Evolutionary conservation across 2,888 invertebrate species (phyloP).

Genomic region (Alcis repandata): DNA sequence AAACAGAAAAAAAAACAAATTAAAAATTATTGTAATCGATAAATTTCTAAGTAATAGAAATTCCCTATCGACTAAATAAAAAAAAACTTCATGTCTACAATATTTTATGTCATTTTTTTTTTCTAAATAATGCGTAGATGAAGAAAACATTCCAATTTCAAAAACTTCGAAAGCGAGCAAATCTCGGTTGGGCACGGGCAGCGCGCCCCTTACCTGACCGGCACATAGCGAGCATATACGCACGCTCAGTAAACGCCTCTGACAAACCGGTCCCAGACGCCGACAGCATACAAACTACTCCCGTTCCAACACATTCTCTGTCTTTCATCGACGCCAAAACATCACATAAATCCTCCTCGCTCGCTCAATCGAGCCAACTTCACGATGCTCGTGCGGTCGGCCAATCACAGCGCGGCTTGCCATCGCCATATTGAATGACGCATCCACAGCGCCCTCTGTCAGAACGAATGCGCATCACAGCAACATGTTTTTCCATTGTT

Average conservation of each 20-base stretch:
- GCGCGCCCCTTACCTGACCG: conserved; percentile 71
- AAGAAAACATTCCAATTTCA: conserved; percentile 49
- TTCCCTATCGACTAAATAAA: neutral
- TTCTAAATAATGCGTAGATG: conserved; percentile 42
- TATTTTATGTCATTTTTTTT: neutral
- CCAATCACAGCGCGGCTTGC: conserved; percentile 71
- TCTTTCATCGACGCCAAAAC: conserved; percentile 82
- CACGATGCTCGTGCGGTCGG: conserved; percentile 63
- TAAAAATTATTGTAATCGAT: neutral
- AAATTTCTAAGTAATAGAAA: too few species aligned
- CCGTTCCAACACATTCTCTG: conserved; percentile 79
- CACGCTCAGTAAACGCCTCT: conserved; percentile 81
- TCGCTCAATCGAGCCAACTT: conserved; percentile 78
- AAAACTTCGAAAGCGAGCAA: conserved; percentile 38
- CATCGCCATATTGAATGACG: conserved; percentile 84
- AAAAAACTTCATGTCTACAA: too few species aligned
- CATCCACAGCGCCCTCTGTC: conserved; percentile 75
- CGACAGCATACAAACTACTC: conserved; percentile 81
- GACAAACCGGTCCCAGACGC: conserved; percentile 79
- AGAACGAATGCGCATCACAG: conserved; percentile 69
- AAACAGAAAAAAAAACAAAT: conserved; percentile 57
- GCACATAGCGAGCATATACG: conserved; percentile 75
- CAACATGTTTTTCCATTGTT: conserved; percentile 73
- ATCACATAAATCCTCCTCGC: conserved; percentile 83
- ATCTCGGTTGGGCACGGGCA: conserved; percentile 1